Evolutionary conservation across 2,888 invertebrate genomes (phyloP).

Genomic region (Drosophila nr. perissopoda): DNA sequence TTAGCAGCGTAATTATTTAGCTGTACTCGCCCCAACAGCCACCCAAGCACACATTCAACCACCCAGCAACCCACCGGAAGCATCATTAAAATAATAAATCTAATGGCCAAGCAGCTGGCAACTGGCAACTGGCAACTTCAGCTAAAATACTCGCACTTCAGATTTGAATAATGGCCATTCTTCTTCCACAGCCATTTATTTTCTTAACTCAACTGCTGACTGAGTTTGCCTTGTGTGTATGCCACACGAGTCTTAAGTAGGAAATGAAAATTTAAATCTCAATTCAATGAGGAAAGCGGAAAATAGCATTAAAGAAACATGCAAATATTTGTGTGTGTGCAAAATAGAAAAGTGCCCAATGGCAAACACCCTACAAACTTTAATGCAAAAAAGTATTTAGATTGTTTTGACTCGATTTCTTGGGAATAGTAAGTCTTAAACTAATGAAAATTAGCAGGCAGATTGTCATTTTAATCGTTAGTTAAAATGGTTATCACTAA

Average conservation of each 20-base stretch:
- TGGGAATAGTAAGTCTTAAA: background rate
- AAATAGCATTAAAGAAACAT: background rate
- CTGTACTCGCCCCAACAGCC: constrained; percentile 10
- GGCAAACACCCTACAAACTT: background rate
- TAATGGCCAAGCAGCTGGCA: constrained; percentile 60
- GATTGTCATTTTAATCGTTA: background rate
- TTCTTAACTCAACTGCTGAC: constrained; percentile 9
- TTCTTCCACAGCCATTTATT: constrained; percentile 12
- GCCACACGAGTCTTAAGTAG: background rate
- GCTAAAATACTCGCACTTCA: constrained; percentile 22
- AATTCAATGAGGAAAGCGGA: constrained; percentile 3
- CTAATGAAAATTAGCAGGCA: background rate
- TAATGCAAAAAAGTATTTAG: background rate
- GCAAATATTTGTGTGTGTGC: background rate
- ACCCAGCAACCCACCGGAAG: constrained; percentile 12
- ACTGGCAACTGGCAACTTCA: constrained; percentile 44
- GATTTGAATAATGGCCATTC: constrained; percentile 50
- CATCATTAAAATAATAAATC: constrained; percentile 74
- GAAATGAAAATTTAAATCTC: constrained; percentile 5
- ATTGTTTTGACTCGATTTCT: background rate
- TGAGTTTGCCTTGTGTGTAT: background rate
- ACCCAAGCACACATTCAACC: background rate
- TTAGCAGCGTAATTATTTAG: constrained; percentile 76
- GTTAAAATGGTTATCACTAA: background rate
- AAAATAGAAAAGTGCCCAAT: background rate